These are phyloP conservation scores for Salvelinus sp. DNA, from an alignment of 2,113 vertebrate species.

Conservation along the genomic window DNA sequence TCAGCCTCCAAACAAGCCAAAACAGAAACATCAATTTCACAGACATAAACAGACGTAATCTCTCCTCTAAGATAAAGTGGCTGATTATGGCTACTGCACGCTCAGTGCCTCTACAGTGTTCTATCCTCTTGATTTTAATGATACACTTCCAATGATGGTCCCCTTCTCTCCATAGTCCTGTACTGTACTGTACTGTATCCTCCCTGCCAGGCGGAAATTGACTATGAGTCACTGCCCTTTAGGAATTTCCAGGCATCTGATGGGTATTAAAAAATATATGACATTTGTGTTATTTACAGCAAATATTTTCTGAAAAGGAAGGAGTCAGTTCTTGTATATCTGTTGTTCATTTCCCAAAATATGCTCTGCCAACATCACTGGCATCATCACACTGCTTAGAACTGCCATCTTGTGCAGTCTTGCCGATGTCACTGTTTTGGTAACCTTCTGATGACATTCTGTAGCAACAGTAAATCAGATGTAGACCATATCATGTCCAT, in stretches of 20 bases:
- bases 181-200: conserved; percentile 12
- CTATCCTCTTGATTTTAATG: conserved; percentile 33
- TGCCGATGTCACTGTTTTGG: too few relatives aligned
- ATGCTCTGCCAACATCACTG: too few relatives aligned
- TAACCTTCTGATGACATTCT: too few relatives aligned
- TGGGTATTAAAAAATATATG: not conserved
- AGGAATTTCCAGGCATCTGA: too few relatives aligned
- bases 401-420: too few relatives aligned
- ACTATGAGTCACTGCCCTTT: too few relatives aligned
- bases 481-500: not conserved
- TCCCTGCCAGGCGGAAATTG: too few relatives aligned
- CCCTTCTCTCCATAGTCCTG: conserved; percentile 35
- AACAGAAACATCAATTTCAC: conserved; percentile 4
- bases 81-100: conserved; percentile 18
- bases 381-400: too few relatives aligned
- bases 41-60: conserved; percentile 40
- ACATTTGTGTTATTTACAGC: not conserved
- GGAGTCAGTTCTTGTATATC: too few relatives aligned
- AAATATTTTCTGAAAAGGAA: not conserved
- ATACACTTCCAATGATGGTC: conserved; percentile 49
- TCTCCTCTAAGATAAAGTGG: conserved; percentile 36
- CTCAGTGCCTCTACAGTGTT: conserved; percentile 27
- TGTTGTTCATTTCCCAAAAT: too few relatives aligned
- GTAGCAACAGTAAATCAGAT: too few relatives aligned
- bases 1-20: not conserved